These are phyloP conservation scores for Ruditapes philippinarum DNA, from an alignment of 1,140 invertebrate genomes.

Conservation along the genomic window DNA sequence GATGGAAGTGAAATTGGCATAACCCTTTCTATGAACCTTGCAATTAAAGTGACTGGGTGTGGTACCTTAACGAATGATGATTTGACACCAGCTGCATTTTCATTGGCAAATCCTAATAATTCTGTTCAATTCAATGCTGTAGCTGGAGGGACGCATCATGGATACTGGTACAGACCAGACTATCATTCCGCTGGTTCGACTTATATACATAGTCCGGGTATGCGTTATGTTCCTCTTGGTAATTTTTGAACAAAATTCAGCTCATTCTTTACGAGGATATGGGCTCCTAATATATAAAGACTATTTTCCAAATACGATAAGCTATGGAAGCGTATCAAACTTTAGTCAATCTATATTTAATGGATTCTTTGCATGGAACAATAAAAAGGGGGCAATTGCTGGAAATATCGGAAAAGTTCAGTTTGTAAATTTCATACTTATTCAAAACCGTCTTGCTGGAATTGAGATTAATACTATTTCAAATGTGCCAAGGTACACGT, in stretches of 20 bases:
- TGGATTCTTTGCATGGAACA: slow-evolving; percentile 80
- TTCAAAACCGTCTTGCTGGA: slow-evolving; percentile 82
- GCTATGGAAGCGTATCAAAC: slow-evolving; percentile 64
- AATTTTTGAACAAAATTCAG: slow-evolving; percentile 82
- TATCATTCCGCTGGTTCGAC: slow-evolving; percentile 81
- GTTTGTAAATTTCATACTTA: slow-evolving; percentile 80
- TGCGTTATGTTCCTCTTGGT: slow-evolving; percentile 76
- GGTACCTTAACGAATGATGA: slow-evolving; percentile 84
- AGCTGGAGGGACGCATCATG: slow-evolving; percentile 84
- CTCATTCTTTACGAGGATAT: slow-evolving; percentile 83
- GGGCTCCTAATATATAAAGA: slow-evolving; percentile 83
- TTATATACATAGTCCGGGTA: slow-evolving; percentile 74
- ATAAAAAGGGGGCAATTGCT: slow-evolving; percentile 83
- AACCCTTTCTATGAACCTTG: slow-evolving; percentile 84
- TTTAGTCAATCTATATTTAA: slow-evolving; percentile 73
- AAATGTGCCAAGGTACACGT: slow-evolving; percentile 59
- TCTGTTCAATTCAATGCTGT: slow-evolving; percentile 81
- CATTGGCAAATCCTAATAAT: slow-evolving; percentile 84
- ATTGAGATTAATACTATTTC: slow-evolving; percentile 75
- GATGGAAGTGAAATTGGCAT: slow-evolving; percentile 85
- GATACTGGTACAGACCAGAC: slow-evolving; percentile 84
- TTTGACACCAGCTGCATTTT: slow-evolving; percentile 84
- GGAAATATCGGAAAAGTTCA: slow-evolving; percentile 82
- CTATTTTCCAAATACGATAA: slow-evolving; percentile 74
- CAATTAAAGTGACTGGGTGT: slow-evolving; percentile 81